Evolutionary conservation across 2,888 invertebrate species (phyloP), one percentile per base, ranked within the genome.

Genomic region (Agriotes lineatus): DNA sequence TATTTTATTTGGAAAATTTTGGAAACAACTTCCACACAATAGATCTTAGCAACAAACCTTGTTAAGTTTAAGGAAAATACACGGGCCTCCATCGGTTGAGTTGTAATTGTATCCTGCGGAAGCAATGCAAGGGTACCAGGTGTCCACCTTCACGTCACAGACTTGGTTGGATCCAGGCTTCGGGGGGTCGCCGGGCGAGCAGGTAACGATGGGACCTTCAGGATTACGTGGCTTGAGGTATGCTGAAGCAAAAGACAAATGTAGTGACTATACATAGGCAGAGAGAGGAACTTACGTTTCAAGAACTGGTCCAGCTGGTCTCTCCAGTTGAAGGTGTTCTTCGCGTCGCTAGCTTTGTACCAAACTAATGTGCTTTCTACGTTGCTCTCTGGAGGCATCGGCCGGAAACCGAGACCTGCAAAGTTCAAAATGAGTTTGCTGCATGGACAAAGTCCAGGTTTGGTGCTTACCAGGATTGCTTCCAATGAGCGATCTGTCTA

Each of bases 291-390:
- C 89, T 90, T 86, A 96, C 96, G 87, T 81, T 90, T 85, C 74
- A 97, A 87, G 84, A 94, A 96, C 54, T 86, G 85, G 75, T 91
- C 90, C 77, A 96, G 88, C 83, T 92, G 91, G 59, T 87, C 86
- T 74, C 92, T 90, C 96, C 96, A 96, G 81, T 92, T 91, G 77
- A 90, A 87, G 80, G 91, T 92, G 82, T 95, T 95, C 64, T 92
- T 91, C 81, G 89, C 88, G 81, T 92, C 90, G 77, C 89, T 89
- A 73, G 90, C 90, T 85, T 91, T 93, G 88, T 96, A 98, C 93
- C 96, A 96, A 85, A 99, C 94, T 80, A 99, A 90, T 73, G 98
- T 98, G 84, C 97, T 97, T 84, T 97, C 97, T 77, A 96, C 95
- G 84, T 95, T 96, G 69, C 90, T 90, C 79, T 94, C 93, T 77